Evolutionary conservation across 1,140 invertebrate species (phyloP).

Genomic region (Habropoda laboriosa): DNA sequence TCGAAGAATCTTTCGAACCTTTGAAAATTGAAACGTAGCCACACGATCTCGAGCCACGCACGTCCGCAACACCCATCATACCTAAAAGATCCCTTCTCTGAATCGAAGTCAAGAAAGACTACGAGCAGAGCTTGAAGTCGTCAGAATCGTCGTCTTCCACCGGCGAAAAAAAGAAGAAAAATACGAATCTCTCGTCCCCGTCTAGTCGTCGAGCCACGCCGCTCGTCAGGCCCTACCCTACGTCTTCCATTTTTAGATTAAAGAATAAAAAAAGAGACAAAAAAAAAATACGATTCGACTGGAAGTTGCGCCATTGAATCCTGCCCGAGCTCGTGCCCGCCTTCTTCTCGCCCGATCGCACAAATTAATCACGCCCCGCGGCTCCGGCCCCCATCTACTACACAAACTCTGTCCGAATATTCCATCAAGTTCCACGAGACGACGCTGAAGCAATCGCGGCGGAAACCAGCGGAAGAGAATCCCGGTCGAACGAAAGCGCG

Average conservation of each 20-base stretch:
- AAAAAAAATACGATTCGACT: constrained; percentile 19
- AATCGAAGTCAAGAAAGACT: too few species aligned
- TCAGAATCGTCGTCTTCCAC: constrained; percentile 52
- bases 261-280: neutral
- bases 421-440: constrained; percentile 48
- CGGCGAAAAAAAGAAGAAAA: too few species aligned
- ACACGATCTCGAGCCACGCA: constrained; percentile 9
- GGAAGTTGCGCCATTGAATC: constrained; percentile 53
- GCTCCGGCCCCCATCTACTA: neutral
- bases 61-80: too few species aligned
- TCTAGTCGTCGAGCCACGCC: constrained; percentile 31
- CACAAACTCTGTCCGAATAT: neutral
- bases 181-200: constrained; percentile 33
- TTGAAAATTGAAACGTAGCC: neutral
- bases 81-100: too few species aligned
- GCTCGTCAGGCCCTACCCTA: constrained; percentile 48
- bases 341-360: constrained; percentile 60
- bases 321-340: constrained; percentile 62
- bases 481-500: neutral
- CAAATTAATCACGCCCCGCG: constrained; percentile 33
- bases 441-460: constrained; percentile 10
- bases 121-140: too few species aligned
- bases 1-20: neutral
- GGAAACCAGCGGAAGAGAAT: neutral
- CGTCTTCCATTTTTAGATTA: constrained; percentile 65